A percentile compares a stretch with the other conserved stretches of the same genome.
phyloP scores from a whole-genome alignment of 2,888 invertebrate genomes.

The Subacronicta megacephala region DNA sequence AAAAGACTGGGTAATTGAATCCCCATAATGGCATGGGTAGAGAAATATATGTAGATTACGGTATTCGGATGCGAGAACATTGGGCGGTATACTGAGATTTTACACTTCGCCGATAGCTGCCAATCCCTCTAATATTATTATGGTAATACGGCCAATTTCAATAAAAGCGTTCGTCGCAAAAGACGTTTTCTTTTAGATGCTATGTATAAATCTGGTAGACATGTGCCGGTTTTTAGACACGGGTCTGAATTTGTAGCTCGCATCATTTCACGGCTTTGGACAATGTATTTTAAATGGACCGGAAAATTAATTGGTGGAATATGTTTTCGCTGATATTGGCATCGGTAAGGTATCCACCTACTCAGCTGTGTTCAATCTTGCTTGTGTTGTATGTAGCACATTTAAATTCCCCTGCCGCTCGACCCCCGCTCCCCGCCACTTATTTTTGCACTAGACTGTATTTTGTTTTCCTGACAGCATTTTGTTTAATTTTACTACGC shows the following conservation, averaged over 20 bases:
- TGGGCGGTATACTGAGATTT: conserved; percentile 81
- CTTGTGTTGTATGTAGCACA: no score
- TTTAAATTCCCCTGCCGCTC: no score
- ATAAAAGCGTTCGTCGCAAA: conserved; percentile 84
- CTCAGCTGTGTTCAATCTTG: no score
- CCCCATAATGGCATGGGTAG: conserved; percentile 74
- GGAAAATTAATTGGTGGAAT: conserved; percentile 49
- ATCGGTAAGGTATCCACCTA: no score
- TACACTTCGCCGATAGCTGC: conserved; percentile 84
- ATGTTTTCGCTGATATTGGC: conserved; percentile 45
- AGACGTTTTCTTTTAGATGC: conserved; percentile 78
- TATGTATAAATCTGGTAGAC: conserved; percentile 81
- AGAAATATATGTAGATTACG: conserved; percentile 79
- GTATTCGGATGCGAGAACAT: conserved; percentile 74
- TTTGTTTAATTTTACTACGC: no score
- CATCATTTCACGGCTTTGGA: conserved; percentile 71
- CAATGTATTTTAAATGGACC: conserved; percentile 50
- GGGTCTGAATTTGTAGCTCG: conserved; percentile 82
- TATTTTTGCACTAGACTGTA: no score
- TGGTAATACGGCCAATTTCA: conserved; percentile 88
- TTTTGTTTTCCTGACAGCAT: no score
- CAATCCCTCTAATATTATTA: conserved; percentile 89
- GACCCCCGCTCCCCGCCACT: no score
- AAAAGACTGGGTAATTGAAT: conserved; percentile 81
- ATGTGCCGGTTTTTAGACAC: conserved; percentile 76